Conservation (phyloP, 2,797 vertebrate species). For the Antennarius maculatus region DNA sequence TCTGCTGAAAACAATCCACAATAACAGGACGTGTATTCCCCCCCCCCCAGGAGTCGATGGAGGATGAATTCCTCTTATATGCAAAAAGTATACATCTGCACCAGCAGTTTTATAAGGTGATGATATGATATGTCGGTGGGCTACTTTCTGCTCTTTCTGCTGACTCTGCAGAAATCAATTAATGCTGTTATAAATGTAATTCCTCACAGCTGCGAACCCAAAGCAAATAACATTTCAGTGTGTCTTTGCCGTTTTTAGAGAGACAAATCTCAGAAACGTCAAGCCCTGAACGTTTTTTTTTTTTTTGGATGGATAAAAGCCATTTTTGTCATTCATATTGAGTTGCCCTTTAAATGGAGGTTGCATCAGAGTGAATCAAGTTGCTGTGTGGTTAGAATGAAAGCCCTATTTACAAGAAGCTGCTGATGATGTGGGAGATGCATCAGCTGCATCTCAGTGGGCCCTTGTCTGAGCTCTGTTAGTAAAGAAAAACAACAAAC, state of each 20-base stretch:
- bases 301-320: not conserved
- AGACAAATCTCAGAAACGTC: conserved; percentile 5
- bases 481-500: conserved; percentile 44
- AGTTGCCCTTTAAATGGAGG: conserved; percentile 4
- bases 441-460: conserved; percentile 54
- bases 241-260: not conserved
- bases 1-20: not conserved
- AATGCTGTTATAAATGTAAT: not conserved
- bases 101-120: conserved; percentile 9
- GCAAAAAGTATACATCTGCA: conserved; percentile 5
- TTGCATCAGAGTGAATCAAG: conserved; percentile 19
- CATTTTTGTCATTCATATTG: not conserved
- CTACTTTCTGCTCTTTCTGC: conserved; percentile 9
- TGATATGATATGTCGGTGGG: not conserved
- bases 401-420: conserved; percentile 51
- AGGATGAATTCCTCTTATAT: conserved; percentile 20
- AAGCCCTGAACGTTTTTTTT: not conserved
- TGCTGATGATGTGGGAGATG: conserved; percentile 47
- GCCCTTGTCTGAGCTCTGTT: conserved; percentile 63
- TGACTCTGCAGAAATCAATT: not conserved
- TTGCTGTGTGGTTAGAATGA: conserved; percentile 31
- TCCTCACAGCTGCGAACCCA: conserved; percentile 1
- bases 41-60: not conserved
- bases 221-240: conserved; percentile 1
- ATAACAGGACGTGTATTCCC: conserved; percentile 11